These are phyloP conservation scores for Umimayanthus chanpuru DNA, from an alignment of 92 coral and sea anemone species.

Conservation along the genomic window DNA sequence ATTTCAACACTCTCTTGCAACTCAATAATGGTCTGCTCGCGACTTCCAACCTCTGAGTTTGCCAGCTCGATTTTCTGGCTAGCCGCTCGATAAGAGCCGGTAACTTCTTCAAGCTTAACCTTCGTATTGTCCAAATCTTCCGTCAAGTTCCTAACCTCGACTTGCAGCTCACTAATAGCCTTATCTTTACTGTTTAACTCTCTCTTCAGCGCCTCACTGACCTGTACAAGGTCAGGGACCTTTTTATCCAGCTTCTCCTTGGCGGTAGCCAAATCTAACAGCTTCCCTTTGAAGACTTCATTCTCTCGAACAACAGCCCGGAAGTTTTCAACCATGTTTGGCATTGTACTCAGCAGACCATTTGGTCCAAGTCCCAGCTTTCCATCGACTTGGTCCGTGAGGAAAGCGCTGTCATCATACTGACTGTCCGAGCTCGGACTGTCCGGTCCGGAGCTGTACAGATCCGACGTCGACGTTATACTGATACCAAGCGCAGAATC, in stretches of 20 bases:
- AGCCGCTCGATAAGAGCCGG: conserved; percentile 52
- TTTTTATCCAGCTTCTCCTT: conserved; percentile 74
- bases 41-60: conserved; percentile 56
- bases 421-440: conserved; percentile 74
- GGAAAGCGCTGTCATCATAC: conserved; percentile 41
- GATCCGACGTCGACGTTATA: conserved; percentile 63
- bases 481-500: conserved; percentile 86
- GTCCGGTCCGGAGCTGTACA: conserved; percentile 68
- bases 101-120: conserved; percentile 49
- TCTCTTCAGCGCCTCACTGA: conserved; percentile 66
- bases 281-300: conserved; percentile 61
- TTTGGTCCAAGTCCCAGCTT: conserved; percentile 45
- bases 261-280: conserved; percentile 46
- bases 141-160: conserved; percentile 54
- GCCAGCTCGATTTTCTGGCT: conserved; percentile 60
- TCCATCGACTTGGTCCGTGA: conserved; percentile 56
- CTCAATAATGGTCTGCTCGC: conserved; percentile 67
- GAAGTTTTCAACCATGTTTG: conserved; percentile 84
- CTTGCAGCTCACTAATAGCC: conserved; percentile 50
- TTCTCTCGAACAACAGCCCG: conserved; percentile 82
- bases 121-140: conserved; percentile 55
- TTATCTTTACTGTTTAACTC: conserved; percentile 63
- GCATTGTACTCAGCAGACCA: conserved; percentile 80
- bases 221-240: conserved; percentile 54
- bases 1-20: conserved; percentile 72